phyloP scores from a whole-genome alignment of 2,888 invertebrate species.

The Prosopocoilus inquinatus region DNA sequence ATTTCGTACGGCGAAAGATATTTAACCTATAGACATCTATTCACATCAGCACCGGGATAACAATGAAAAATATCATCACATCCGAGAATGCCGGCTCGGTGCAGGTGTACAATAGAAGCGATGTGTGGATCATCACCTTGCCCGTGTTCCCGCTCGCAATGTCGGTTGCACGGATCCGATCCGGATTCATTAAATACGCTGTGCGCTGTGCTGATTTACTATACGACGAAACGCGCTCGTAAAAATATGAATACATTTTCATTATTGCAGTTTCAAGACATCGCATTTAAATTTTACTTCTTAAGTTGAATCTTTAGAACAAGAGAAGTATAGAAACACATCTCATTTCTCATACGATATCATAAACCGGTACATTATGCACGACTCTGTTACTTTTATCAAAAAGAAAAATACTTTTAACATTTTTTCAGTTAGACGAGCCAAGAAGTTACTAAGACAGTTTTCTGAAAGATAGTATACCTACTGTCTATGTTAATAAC shows the following conservation, averaged over 20 bases:
- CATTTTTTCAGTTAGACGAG: too few species aligned
- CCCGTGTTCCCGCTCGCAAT: conserved; percentile 34
- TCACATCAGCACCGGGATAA: conserved; percentile 21
- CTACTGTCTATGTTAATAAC: too few species aligned
- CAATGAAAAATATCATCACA: conserved; percentile 29
- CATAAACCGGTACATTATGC: too few species aligned
- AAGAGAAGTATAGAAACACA: too few species aligned
- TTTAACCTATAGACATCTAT: conserved; percentile 5
- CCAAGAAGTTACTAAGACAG: too few species aligned
- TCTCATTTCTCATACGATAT: too few species aligned
- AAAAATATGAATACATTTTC: conserved; percentile 37
- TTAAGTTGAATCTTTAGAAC: too few species aligned
- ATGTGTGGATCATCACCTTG: conserved; percentile 40
- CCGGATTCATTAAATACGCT: conserved; percentile 42
- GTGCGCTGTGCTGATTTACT: conserved; percentile 33
- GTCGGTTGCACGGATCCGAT: conserved; percentile 39
- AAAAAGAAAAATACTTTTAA: too few species aligned
- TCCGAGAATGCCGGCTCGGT: conserved; percentile 29
- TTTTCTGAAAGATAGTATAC: too few species aligned
- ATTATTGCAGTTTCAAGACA: conserved; percentile 12
- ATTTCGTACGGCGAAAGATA: not conserved
- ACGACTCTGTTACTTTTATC: too few species aligned
- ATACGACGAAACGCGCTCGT: conserved; percentile 33
- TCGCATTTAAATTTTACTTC: conserved; percentile 11
- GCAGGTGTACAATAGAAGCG: conserved; percentile 26